Evolutionary conservation across 2,113 vertebrate species (phyloP).

Genomic region (Macaca fascicularis): DNA sequence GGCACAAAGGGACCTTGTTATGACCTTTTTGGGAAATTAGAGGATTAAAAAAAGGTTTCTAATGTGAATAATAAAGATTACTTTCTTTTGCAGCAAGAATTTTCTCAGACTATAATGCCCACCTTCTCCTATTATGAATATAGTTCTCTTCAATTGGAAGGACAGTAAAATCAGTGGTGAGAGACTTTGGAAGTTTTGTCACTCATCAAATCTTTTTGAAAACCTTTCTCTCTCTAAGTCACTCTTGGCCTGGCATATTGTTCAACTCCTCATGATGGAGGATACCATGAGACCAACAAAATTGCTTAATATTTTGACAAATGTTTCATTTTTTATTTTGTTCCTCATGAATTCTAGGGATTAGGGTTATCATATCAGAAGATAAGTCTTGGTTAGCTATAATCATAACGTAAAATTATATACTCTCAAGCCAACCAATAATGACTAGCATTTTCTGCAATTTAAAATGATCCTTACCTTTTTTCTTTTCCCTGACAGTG

Average conservation of each 20-base stretch:
- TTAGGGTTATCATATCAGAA: background rate
- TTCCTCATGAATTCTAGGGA: background rate
- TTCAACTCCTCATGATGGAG: background rate
- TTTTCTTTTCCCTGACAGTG: background rate
- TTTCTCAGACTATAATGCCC: background rate
- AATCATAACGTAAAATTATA: background rate
- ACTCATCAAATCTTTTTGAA: background rate
- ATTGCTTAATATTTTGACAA: slow-evolving; percentile 3
- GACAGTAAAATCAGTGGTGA: background rate
- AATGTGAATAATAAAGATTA: background rate
- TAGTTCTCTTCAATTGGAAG: background rate
- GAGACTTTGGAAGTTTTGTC: background rate
- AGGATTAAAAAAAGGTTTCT: background rate
- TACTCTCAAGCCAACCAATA: background rate
- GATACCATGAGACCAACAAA: background rate
- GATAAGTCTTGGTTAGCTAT: background rate
- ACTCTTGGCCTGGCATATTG: background rate
- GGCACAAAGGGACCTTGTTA: background rate
- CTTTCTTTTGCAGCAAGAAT: background rate
- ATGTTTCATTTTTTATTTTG: background rate
- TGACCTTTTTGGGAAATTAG: background rate
- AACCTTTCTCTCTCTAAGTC: background rate
- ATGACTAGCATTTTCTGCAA: background rate
- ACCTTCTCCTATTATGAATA: background rate
- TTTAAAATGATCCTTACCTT: background rate